Evolutionary conservation across 2,888 invertebrate species (phyloP).

Genomic region (Amphiduros pacificus): DNA sequence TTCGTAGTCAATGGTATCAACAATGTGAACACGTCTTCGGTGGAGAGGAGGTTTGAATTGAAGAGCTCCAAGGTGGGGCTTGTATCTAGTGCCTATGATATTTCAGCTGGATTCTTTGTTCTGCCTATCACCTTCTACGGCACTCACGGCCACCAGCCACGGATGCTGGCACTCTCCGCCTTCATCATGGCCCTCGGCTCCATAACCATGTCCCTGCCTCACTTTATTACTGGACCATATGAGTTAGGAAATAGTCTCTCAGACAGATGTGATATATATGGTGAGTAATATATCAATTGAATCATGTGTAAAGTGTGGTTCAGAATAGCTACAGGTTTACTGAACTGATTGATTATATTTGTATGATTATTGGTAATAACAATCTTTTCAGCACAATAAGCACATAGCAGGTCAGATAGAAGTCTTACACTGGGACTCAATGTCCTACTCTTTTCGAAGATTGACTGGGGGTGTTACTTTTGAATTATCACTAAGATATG

Average conservation of each 20-base stretch:
- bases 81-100: slow-evolving; percentile 50
- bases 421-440: too few species aligned
- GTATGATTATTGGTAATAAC: too few species aligned
- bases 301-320: too few species aligned
- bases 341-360: too few species aligned
- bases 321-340: too few species aligned
- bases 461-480: too few species aligned
- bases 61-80: slow-evolving; percentile 44
- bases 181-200: slow-evolving; percentile 71
- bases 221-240: slow-evolving; percentile 75
- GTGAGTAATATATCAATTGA: too few species aligned
- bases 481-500: too few species aligned
- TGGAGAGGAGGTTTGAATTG: slow-evolving; percentile 49
- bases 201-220: slow-evolving; percentile 78
- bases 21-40: slow-evolving; percentile 50
- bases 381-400: too few species aligned
- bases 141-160: slow-evolving; percentile 47
- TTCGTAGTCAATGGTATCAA: slow-evolving; percentile 55
- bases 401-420: too few species aligned
- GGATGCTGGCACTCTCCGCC: slow-evolving; percentile 75
- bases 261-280: slow-evolving; percentile 15
- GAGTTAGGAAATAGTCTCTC: slow-evolving; percentile 34
- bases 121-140: slow-evolving; percentile 29
- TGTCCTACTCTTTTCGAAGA: too few species aligned
- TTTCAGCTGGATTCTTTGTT: slow-evolving; percentile 48